Base-by-base conservation (phyloP, 1,140 invertebrate species). In the Formica exsecta region DNA sequence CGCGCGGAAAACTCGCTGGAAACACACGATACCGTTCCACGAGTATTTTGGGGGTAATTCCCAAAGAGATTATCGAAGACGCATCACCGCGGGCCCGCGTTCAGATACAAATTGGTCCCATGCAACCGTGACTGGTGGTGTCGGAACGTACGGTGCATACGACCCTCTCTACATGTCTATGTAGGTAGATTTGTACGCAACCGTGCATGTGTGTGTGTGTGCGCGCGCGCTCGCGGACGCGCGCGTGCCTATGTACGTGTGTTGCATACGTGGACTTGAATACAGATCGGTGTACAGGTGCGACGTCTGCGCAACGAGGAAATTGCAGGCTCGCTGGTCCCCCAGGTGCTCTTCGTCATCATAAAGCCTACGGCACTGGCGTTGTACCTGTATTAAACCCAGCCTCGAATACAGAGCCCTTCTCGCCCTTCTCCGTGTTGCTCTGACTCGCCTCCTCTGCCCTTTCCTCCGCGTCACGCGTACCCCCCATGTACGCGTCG, bases 301-400 rank as follows among this genome's bases (percentile, higher is more conserved):
- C 76, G 87, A 80, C 79, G 87, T 85, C 77, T 64, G 79, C 66
- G 59, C 91, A 92, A 71, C 89, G 92, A 91, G 94, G 92, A 94
- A 94, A 95, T 94, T 94, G 94, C 93, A 91, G 92, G 89, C 87
- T 81, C 89, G 86, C 89, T 83, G 89, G 93, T 95, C 94, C 94
- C 94, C 86, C 92, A 93, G 94, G 94, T 94, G 93, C 94, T 93
- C 93, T 95, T 95, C 94, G 94, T 95, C 94, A 95, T 95, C 93
- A 95, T 95, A 95, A 95, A 95, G 93, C 94, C 93, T 94, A 93
- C 91, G 86, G 91, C 91, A 91, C 92, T 89, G 90, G 87, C 92
- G 92, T 92, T 94, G 93, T 94, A 93, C 89, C 91, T 91, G 92
- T 94, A 94, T 94, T 94, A 95, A 94, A 94, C 90, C 92, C 92